These are phyloP conservation scores for Drosophila ambigua DNA, from an alignment of 1,140 invertebrate species.

Conservation along the genomic window DNA sequence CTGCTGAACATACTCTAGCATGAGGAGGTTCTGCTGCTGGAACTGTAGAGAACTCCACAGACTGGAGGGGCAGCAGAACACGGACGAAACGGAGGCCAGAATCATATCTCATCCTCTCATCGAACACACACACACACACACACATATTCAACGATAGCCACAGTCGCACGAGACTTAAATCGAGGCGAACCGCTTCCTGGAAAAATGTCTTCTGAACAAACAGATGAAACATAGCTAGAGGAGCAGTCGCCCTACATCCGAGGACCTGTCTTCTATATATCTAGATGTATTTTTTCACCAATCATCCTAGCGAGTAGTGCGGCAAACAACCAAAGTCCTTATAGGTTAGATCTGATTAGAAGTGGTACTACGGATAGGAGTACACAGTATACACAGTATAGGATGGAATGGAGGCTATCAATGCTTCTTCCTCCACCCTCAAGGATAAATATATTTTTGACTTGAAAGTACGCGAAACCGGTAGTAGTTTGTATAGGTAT, in stretches of 20 bases:
- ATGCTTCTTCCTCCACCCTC: slow-evolving; percentile 4
- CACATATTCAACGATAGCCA: slow-evolving; percentile 77
- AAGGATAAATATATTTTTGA: slow-evolving; percentile 63
- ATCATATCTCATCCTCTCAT: slow-evolving; percentile 66
- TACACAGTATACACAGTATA: slow-evolving; percentile 23
- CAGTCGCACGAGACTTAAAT: slow-evolving; percentile 41
- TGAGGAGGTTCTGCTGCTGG: slow-evolving; percentile 84
- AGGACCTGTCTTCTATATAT: slow-evolving; percentile 48
- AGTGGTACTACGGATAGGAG: slow-evolving; percentile 34
- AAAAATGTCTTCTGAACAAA: slow-evolving; percentile 32
- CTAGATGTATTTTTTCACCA: slow-evolving; percentile 80
- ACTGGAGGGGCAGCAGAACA: slow-evolving; percentile 53
- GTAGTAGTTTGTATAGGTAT: slow-evolving; percentile 67
- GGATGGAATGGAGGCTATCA: too few species aligned
- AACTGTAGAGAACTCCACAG: slow-evolving; percentile 55
- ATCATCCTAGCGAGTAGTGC: slow-evolving; percentile 80
- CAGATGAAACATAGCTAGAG: slow-evolving; percentile 8
- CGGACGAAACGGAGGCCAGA: not conserved
- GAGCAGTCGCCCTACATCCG: slow-evolving; percentile 11
- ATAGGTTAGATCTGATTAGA: slow-evolving; percentile 69
- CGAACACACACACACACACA: slow-evolving; percentile 6
- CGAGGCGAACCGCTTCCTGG: slow-evolving; percentile 36
- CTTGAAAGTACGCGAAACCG: slow-evolving; percentile 54
- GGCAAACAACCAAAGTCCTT: slow-evolving; percentile 82
- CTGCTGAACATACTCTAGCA: slow-evolving; percentile 84